Base-by-base conservation (phyloP, 1,140 invertebrate genomes). In the Lamellibrachia luymesi region DNA sequence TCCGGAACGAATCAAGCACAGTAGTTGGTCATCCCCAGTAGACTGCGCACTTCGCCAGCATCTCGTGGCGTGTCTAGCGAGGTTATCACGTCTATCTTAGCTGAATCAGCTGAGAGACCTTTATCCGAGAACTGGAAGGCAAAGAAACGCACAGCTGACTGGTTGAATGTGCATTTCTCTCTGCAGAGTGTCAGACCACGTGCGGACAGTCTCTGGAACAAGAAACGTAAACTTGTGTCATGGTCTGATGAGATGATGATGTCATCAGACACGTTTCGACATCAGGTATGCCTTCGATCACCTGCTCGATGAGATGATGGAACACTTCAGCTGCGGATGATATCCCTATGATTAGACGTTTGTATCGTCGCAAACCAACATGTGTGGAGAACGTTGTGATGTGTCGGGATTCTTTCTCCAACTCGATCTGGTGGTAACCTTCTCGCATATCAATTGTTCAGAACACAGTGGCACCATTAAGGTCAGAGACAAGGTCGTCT, bases 351-450 rank as follows among this genome's bases (percentile, higher is more conserved):
- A 91, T 91, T 2, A 94, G 92, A 2, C 94, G 64, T 90, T 94
- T 94, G 56, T 93, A 94, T 10, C 93, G 17, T n/a, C 27, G 80
- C 25, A 94, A 64, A 22, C 94, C 94, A 4, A 90, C 49, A 51
- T 94, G 92, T 17, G 93, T 94, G 8, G 93, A 90, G 91, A 95
- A 95, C 7, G 94, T 95, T 93, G 95, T 95, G 7, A 95, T 94
- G n/a, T 92, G 92, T 89, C 95, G 93, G 27, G 92, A 93, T n/a
- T 94, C 90, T 93, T 94, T 93, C 25, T 94, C 93, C 17, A 95
- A 64, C 91, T 94, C 94, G 2, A 95, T 50, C 80, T 95, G 95
- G 92, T 95, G 94, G 91, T 94, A 96, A 13, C 94, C 95, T 10
- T 94, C 50, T 50, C 93, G 93, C 2, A 95, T 92, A 92, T 95